A percentile compares a stretch with the other conserved stretches of the same genome.
phyloP scores from a whole-genome alignment of 1,140 invertebrate species.

The Agrilus planipennis region DNA sequence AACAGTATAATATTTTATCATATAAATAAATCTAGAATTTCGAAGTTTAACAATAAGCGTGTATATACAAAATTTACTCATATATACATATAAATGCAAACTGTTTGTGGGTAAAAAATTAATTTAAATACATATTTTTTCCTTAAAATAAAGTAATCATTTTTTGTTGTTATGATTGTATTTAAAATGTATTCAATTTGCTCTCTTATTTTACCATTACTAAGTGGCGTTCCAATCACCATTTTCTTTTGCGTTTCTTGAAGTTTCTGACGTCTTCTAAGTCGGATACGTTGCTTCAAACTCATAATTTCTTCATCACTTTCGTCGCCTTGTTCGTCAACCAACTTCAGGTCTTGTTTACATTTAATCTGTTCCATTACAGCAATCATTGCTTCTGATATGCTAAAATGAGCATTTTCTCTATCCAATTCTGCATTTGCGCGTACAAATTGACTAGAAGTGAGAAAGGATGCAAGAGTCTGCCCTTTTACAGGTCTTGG shows the following conservation, averaged over 20 bases:
- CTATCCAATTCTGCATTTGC: conserved; percentile 67
- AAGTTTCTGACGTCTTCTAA: conserved; percentile 42
- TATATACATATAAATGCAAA: too few species aligned
- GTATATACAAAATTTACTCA: too few species aligned
- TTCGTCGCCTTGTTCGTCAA: conserved; percentile 43
- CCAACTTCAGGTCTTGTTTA: conserved; percentile 27
- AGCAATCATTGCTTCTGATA: conserved; percentile 73
- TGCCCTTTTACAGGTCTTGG: conserved; percentile 57
- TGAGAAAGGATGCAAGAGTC: conserved; percentile 60
- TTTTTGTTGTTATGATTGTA: too few species aligned
- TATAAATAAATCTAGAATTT: too few species aligned
- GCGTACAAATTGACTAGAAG: conserved; percentile 55
- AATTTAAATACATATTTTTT: too few species aligned
- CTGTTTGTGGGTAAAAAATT: too few species aligned
- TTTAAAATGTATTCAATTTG: too few species aligned
- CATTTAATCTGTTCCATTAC: conserved; percentile 64
- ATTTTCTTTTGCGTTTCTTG: conserved; percentile 35
- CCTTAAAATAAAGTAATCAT: too few species aligned
- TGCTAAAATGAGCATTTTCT: conserved; percentile 79
- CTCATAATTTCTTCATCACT: conserved; percentile 57
- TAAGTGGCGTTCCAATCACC: conserved; percentile 16
- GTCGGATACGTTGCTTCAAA: conserved; percentile 51
- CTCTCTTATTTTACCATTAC: too few species aligned
- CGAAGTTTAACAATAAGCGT: too few species aligned
- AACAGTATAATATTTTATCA: too few species aligned